Percentiles rank a stretch among this genome's conserved stretches.
phyloP scores from a whole-genome alignment of 2,113 vertebrate genomes.

The Orycteropus afer region DNA sequence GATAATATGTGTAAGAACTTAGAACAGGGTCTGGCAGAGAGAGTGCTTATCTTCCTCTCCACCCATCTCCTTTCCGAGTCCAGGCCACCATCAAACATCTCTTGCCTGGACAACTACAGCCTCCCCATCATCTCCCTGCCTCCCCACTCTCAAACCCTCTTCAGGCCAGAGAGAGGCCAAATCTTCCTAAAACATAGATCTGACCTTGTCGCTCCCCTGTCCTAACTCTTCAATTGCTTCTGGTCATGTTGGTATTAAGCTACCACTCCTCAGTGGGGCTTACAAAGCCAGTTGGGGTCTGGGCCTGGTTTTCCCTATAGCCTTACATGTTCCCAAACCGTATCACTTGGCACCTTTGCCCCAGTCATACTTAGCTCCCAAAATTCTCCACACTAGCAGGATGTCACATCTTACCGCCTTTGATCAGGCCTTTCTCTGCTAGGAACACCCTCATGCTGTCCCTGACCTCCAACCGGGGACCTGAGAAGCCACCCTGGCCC shows the following conservation, averaged over 20 bases:
- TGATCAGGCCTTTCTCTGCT: neutral
- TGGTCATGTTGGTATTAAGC: neutral
- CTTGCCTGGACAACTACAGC: neutral
- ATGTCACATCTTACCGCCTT: neutral
- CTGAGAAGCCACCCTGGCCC: rapidly evolving
- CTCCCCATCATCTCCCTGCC: neutral
- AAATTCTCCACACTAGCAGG: neutral
- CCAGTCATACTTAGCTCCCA: neutral
- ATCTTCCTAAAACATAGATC: neutral
- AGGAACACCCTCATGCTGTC: neutral
- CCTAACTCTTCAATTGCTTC: neutral
- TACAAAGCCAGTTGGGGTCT: neutral
- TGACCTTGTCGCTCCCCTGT: neutral
- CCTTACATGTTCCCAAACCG: neutral
- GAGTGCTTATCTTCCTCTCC: neutral
- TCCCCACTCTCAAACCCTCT: neutral
- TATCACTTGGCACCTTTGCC: neutral
- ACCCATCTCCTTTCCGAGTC: neutral
- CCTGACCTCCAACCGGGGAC: neutral
- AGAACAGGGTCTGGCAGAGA: neutral
- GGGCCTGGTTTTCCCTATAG: neutral
- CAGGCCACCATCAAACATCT: neutral
- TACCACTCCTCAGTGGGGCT: neutral
- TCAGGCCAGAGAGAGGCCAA: neutral
- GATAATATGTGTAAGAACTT: neutral